These are phyloP conservation scores for Eriosoma lanigerum DNA, from an alignment of 1,140 invertebrate species.

Conservation along the genomic window DNA sequence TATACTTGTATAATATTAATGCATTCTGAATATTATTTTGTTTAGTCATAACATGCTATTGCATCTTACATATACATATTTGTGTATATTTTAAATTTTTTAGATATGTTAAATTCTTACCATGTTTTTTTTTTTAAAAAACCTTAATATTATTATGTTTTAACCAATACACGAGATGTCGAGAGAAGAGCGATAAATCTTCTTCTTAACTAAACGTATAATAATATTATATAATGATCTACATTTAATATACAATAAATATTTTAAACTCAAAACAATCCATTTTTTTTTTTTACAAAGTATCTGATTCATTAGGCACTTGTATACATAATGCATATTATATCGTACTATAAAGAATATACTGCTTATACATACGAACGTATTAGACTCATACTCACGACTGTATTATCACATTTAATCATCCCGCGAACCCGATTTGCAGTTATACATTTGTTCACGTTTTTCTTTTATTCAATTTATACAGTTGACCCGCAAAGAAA, in stretches of 20 bases:
- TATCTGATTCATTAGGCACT: neutral
- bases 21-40: too few species aligned
- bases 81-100: too few species aligned
- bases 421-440: neutral
- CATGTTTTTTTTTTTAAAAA: too few species aligned
- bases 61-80: too few species aligned
- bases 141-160: too few species aligned
- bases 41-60: too few species aligned
- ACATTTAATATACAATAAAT: neutral
- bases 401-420: constrained; percentile 16
- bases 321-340: neutral
- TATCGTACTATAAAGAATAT: neutral
- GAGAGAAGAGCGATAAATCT: too few species aligned
- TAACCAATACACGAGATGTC: too few species aligned
- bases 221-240: too few species aligned
- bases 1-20: too few species aligned
- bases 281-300: neutral
- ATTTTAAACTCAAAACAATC: neutral
- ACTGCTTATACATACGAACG: neutral
- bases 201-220: too few species aligned
- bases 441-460: constrained; percentile 6
- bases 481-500: neutral
- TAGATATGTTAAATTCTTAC: too few species aligned
- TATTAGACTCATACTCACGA: neutral
- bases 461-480: constrained; percentile 24